These are phyloP conservation scores for Galerucella pusilla DNA, from an alignment of 2,888 invertebrate genomes.

Conservation along the genomic window DNA sequence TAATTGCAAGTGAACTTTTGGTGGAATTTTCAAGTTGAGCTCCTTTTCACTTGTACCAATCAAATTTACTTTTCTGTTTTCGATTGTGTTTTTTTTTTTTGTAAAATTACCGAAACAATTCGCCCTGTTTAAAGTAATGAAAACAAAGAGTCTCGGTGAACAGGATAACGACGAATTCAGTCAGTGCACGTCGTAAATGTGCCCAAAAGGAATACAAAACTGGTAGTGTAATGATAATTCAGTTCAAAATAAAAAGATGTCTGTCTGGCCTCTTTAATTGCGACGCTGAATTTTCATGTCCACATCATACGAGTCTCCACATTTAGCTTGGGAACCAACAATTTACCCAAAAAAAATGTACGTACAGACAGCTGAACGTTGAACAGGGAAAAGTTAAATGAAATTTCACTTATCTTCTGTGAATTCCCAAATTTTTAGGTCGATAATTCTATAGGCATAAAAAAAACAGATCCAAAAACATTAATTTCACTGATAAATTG, in stretches of 20 bases:
- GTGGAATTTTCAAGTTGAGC: slow-evolving; percentile 3
- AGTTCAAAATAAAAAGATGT: slow-evolving; percentile 53
- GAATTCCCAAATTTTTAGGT: too few relatives aligned
- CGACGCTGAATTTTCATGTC: slow-evolving; percentile 48
- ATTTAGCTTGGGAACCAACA: slow-evolving; percentile 25
- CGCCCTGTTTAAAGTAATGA: slow-evolving; percentile 31
- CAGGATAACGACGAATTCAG: slow-evolving; percentile 34
- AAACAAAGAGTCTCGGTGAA: slow-evolving; percentile 34
- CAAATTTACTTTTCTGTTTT: slow-evolving; percentile 1
- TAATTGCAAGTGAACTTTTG: not conserved
- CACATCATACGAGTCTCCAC: slow-evolving; percentile 21
- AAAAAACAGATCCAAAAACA: too few relatives aligned
- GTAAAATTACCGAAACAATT: slow-evolving; percentile 24
- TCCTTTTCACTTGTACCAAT: not conserved
- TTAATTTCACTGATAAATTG: too few relatives aligned
- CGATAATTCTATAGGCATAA: too few relatives aligned
- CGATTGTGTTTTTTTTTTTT: slow-evolving; percentile 12
- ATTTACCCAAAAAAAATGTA: not conserved
- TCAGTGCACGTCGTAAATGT: slow-evolving; percentile 51
- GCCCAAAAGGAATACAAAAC: slow-evolving; percentile 52
- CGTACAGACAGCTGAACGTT: not conserved
- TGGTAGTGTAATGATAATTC: slow-evolving; percentile 53
- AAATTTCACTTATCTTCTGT: too few relatives aligned
- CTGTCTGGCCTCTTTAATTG: slow-evolving; percentile 52
- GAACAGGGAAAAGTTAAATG: not conserved